phyloP scores from a whole-genome alignment of 2,113 vertebrate species.

The Spermophilus dauricus region DNA sequence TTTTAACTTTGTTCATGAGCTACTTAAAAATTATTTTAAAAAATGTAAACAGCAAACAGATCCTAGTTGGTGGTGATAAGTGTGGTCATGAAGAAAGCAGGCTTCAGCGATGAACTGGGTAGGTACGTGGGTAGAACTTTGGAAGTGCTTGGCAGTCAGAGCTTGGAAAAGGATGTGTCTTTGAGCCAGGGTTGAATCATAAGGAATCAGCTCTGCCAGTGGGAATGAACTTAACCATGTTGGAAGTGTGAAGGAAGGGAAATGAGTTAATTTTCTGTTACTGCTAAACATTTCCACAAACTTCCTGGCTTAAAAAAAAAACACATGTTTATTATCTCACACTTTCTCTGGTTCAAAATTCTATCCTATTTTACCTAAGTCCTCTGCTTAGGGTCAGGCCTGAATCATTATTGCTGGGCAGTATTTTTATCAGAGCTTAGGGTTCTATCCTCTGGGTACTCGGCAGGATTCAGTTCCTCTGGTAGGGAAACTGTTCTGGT shows the following conservation, averaged over 20 bases:
- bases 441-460: background rate
- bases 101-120: background rate
- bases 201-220: background rate
- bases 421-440: background rate
- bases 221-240: background rate
- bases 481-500: background rate
- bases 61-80: background rate
- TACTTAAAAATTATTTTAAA: background rate
- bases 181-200: background rate
- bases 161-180: background rate
- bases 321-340: background rate
- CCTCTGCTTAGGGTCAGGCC: background rate
- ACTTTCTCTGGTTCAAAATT: background rate
- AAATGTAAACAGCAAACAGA: background rate
- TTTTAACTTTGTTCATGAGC: background rate
- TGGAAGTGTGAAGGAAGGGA: background rate
- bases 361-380: background rate
- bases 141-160: background rate
- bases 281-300: background rate
- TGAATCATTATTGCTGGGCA: background rate
- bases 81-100: background rate
- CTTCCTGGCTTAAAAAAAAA: background rate
- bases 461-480: background rate
- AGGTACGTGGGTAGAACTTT: background rate
- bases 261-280: background rate